Base-by-base conservation (phyloP, 2,797 vertebrate species). In the Cossypha dichroa region DNA sequence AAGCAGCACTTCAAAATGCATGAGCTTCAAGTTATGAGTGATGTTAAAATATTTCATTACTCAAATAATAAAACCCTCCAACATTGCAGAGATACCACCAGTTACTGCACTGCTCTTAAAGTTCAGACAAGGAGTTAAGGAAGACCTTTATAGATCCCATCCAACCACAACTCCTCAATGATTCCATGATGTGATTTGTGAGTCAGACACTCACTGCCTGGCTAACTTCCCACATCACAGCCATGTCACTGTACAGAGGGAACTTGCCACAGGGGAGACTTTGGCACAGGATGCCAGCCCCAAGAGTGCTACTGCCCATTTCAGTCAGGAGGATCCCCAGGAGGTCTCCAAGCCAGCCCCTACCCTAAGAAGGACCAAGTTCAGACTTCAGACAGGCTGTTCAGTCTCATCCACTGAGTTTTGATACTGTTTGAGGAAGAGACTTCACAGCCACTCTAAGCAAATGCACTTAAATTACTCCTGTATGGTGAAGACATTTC, bases 191-290 rank as follows among this genome's bases (percentile, higher is more conserved):
- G 45, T 15, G 45, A 16, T 34, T 34, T 41, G 33, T 56, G 58
- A 63, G 25, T 12, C 36, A 69, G 48, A 54, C 0, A 0, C 59
- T 76, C 51, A 3, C 25, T 63, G 64, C 62, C 33, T 72, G 33
- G 36, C 36, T 29, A 5, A 41, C 13, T 17, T 36, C 20, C 52
- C 34, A 38, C 9, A 4, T 34, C 89, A 45, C 34, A 73, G 29
- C 1, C 2, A n/a, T 1, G 4, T 4, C 7, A 1, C n/a, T 49
- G 58, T 10, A 17, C 81, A 49, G 33, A 56, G 6, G 31, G 21
- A 77, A 69, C 41, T 13, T 41, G 40, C 8, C 17, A 3, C 25
- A 21, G n/a, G 31, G 38, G n/a, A 70, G 70, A 14, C 66, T 60
- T 13, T 25, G 79, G 48, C 74, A 55, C 8, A 13, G 63, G 43